phyloP scores from a whole-genome alignment of 2,797 vertebrate genomes.

The Sphaeramia orbicularis region DNA sequence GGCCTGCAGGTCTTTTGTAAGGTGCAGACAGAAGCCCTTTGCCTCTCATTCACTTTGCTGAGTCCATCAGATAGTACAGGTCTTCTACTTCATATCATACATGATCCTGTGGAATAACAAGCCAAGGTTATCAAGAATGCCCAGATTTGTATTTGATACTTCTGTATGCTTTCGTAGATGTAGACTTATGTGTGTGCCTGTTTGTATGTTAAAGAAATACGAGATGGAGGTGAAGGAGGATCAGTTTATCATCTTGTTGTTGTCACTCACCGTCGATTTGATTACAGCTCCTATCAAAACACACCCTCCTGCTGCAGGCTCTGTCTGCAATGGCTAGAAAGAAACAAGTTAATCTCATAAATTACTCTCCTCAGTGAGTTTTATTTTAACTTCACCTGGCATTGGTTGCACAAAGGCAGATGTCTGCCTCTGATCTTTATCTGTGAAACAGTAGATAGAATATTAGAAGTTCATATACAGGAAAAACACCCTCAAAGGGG shows the following conservation, averaged over 20 bases:
- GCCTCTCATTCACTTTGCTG: conserved; percentile 56
- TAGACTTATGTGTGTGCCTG: conserved; percentile 1
- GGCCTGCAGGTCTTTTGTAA: conserved; percentile 77
- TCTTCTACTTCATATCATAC: conserved; percentile 22
- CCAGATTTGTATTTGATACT: not conserved
- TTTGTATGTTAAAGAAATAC: conserved; percentile 21
- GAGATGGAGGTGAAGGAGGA: conserved; percentile 26
- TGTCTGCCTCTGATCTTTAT: conserved; percentile 11
- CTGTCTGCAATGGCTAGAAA: not conserved
- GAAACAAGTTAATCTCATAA: too few species aligned
- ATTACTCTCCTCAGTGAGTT: not conserved
- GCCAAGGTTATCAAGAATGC: conserved; percentile 30
- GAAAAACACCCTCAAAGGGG: not conserved
- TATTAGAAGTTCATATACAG: not conserved
- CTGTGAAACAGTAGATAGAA: conserved; percentile 6
- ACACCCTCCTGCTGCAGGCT: conserved; percentile 40
- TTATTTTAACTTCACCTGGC: conserved; percentile 16
- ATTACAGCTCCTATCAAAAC: conserved; percentile 35
- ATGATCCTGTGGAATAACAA: conserved; percentile 19
- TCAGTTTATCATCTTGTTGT: conserved; percentile 57
- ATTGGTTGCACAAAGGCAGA: conserved; percentile 12
- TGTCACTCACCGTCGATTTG: conserved; percentile 20
- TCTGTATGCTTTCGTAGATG: not conserved
- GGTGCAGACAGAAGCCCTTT: conserved; percentile 72
- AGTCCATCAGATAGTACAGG: conserved; percentile 65